Conservation (phyloP, 2,797 vertebrate genomes). For the Rhinatrema bivittatum region DNA sequence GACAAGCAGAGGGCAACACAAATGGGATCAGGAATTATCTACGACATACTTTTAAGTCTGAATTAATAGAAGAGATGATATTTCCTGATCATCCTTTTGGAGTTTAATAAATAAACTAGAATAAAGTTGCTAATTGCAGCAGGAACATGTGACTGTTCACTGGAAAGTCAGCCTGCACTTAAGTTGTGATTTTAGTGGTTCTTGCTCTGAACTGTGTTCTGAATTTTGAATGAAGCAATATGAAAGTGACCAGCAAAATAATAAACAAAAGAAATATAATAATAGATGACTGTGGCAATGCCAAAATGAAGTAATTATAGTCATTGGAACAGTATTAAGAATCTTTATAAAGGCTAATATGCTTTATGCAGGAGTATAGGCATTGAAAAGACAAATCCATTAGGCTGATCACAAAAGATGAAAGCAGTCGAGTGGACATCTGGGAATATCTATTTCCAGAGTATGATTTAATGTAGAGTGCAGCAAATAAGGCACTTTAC, state of each 20-base stretch:
- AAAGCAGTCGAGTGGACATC: too few species aligned
- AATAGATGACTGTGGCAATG: constrained; percentile 55
- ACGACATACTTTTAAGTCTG: constrained; percentile 20
- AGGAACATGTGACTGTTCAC: constrained; percentile 41
- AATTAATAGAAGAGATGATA: constrained; percentile 26
- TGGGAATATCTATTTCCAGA: too few species aligned
- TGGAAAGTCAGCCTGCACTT: constrained; percentile 68
- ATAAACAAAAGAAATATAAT: constrained; percentile 30
- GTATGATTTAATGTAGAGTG: too few species aligned
- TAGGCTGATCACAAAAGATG: too few species aligned
- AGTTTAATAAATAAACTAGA: constrained; percentile 37
- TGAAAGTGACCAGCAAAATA: constrained; percentile 67
- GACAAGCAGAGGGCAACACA: constrained; percentile 30
- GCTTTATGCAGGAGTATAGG: too few species aligned
- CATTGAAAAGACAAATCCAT: too few species aligned
- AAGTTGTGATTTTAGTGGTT: constrained; percentile 48
- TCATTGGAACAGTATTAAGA: constrained; percentile 37
- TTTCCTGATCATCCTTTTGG: too few species aligned
- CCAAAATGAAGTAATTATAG: constrained; percentile 49
- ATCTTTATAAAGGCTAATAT: constrained; percentile 24
- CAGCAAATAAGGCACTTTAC: too few species aligned
- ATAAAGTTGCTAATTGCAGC: constrained; percentile 51
- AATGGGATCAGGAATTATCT: constrained; percentile 22
- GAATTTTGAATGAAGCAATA: constrained; percentile 76
- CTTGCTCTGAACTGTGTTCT: constrained; percentile 52